Evolutionary conservation across 2,113 vertebrate species (phyloP), one percentile per base, ranked within the genome.

Genomic region (Caloenas nicobarica): DNA sequence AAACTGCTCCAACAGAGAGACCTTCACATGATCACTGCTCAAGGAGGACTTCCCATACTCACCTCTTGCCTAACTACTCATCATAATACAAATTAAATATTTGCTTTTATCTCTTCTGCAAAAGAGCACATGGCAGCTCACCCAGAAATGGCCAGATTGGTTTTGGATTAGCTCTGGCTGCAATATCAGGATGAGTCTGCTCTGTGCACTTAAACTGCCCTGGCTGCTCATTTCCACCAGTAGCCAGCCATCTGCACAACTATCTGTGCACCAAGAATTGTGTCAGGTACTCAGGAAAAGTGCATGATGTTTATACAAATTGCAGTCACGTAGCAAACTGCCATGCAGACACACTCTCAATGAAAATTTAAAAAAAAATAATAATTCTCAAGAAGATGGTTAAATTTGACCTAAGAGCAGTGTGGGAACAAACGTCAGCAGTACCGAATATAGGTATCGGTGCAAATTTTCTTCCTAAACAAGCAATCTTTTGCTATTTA

Each of bases 401-500:
- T 85, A 29, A 38, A 29, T 57, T 80, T 88, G 51, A 86, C 68
- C 46, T 80, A 15, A 42, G 46, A 83, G 34, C 24, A 16, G 9
- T 70, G 64, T 83, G 93, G 71, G 94, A 91, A 88, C 64, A 70
- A 86, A 90, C 8, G 2, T 56, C 64, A 86, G 48, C 62, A 29
- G 33, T 40, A 38, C 72, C 11, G 8, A 92, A 77, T 73, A 74
- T 58, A 97, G 79, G 82, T 96, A 91, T 94, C 79, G n/a, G 89
- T 70, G 42, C 60, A 93, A 80, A 66, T 86, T 94, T 81, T 95
- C 68, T 90, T 95, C 89, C 94, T 83, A 68, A 96, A 95, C n/a
- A 81, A 91, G 96, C 23, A 56, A 69, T 40, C 60, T 83, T 91
- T 82, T 70, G 76, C 89, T 96, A 95, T 96, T 95, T 92, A 94